Base-by-base conservation (phyloP, 2,888 invertebrate species). In the Platerodrilus igneus region DNA sequence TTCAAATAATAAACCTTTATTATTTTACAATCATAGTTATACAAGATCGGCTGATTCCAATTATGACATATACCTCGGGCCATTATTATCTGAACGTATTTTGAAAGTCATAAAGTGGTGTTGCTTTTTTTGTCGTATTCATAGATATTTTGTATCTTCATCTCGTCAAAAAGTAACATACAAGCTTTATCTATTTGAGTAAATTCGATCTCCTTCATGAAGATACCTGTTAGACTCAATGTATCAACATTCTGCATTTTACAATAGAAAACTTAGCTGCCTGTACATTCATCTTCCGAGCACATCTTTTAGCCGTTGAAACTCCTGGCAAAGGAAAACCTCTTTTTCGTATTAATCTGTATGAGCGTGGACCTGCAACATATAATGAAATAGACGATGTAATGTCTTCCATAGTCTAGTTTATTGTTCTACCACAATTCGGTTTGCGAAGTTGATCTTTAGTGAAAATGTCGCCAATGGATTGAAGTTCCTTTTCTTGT, bases 11-110 rank as follows among this genome's bases (percentile, higher is more conserved):
- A 32, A 23, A 17, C 21, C 36, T 50, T 50, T 5, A 31, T 47
- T 15, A 52, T 37, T 21, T 37, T 43, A 21, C 47, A 41, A 15
- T 53, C 48, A 39, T 37, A 53, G 17, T 47, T 31, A 37, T 38
- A 50, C 40, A 44, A 54, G 15, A 52, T 39, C 6, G 46, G 45
- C 20, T 49, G 47, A 23, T 51, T 51, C 49, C 47, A 52, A 25
- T 45, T 46, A 3, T 35, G 16, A 36, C 37, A 41, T 28, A 51
- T 23, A 16, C 49, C 48, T 37, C 51, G 33, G 5, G 40, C 23
- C 35, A 47, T 45, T 8, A 41, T 29, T 18, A 45, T 43, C 33
- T 45, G 48, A 15, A 29, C 43, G 28, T 47, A 42, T 21, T 27
- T 37, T 10, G 32, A 41, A 4, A 46, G 45, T 14, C 34, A 35